Conservation (phyloP, 64 coral and sea anemone genomes). For the Porites lutea region DNA sequence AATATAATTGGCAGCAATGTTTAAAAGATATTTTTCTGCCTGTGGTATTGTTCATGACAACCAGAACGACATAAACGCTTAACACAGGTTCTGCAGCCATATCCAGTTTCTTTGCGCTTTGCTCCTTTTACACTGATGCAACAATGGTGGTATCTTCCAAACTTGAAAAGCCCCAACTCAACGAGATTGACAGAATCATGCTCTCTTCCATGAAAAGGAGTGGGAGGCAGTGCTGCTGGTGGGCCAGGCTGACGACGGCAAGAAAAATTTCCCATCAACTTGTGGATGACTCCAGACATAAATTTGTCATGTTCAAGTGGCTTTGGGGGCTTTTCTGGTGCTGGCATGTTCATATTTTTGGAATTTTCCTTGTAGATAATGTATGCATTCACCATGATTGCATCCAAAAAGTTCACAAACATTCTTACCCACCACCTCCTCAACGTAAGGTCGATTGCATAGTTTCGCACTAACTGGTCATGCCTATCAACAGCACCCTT, state of each 20-base stretch:
- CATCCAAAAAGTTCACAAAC: neutral
- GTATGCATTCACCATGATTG: neutral
- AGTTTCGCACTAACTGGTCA: neutral
- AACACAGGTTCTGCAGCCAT: too few species aligned
- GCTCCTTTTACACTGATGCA: too few species aligned
- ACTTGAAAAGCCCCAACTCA: neutral
- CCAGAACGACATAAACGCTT: too few species aligned
- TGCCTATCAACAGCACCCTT: slow-evolving; percentile 6
- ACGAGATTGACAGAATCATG: neutral
- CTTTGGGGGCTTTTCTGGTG: neutral
- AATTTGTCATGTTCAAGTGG: neutral
- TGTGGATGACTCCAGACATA: neutral
- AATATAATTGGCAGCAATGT: too few species aligned
- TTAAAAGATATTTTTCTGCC: too few species aligned
- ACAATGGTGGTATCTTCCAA: too few species aligned
- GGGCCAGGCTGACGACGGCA: slow-evolving; percentile 10
- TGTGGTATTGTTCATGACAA: too few species aligned
- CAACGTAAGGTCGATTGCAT: slow-evolving; percentile 27
- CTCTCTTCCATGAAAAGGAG: neutral
- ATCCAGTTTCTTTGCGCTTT: too few species aligned
- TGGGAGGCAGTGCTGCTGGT: slow-evolving; percentile 17
- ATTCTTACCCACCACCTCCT: slow-evolving; percentile 23
- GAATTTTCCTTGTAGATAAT: neutral
- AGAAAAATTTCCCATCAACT: slow-evolving; percentile 18
- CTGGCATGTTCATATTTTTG: neutral